Base-by-base conservation (phyloP, 1,140 invertebrate species). In the Gonatopus flavifemur region DNA sequence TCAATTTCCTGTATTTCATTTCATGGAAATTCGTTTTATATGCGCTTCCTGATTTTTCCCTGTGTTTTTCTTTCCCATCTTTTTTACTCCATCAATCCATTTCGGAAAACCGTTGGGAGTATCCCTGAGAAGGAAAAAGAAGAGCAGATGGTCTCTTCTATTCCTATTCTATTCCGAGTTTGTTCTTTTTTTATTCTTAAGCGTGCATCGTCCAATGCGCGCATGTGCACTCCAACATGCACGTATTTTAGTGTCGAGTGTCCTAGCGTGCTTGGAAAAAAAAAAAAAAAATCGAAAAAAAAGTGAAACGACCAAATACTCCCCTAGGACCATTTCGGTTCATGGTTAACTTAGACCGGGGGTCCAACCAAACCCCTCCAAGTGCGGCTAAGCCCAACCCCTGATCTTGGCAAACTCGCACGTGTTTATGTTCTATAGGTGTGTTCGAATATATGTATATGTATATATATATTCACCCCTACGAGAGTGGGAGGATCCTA, bases 311-410 rank as follows among this genome's bases (percentile, higher is more conserved):
- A n/a, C n/a, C n/a, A 60, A 55, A 57, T 49, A 42, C 39, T 56
- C 47, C 54, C 58, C 58, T 54, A 62, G 39, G 49, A 61, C 30
- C 42, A 46, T 20, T 48, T 48, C 36, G 53, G 35, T 37, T 55
- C 40, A 35, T 38, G 49, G 49, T 57, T 57, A 62, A 44, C 54
- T 50, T 54, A 57, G 54, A 33, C 58, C 43, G 49, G 58, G 57
- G 57, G 60, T 59, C n/a, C n/a, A n/a, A n/a, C n/a, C n/a, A n/a
- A 55, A 35, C 48, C 25, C 44, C 54, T 48, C 58, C 48, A 36
- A 59, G 55, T 38, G 48, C 30, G 45, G 35, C 46, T n/a, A n/a
- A n/a, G 38, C 36, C 51, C 47, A 47, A 48, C 47, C 58, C 57
- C 18, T 47, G 33, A 19, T 41, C 22, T 38, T 15, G 1, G 25